Conservation (phyloP, 1,140 invertebrate genomes). For the Scaptomyza pallida region DNA sequence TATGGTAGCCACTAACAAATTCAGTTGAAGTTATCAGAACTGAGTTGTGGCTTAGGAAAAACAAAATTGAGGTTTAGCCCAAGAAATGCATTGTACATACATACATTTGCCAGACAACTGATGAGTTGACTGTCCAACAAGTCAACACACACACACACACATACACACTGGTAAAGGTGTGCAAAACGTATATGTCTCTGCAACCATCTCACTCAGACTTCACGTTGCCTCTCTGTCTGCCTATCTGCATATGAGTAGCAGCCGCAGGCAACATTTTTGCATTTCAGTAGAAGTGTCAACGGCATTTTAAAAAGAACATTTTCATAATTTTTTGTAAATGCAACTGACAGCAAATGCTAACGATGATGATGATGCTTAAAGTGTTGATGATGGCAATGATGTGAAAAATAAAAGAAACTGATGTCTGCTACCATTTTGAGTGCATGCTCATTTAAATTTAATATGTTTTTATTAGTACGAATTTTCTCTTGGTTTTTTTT, state of each 20-base stretch:
- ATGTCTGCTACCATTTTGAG: slow-evolving; percentile 11
- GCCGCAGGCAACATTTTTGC: slow-evolving; percentile 38
- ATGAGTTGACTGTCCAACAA: not conserved
- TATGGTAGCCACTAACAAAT: not conserved
- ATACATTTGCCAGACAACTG: slow-evolving; percentile 7
- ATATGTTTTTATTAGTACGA: slow-evolving; percentile 21
- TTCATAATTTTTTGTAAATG: slow-evolving; percentile 51
- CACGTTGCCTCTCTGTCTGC: slow-evolving; percentile 1
- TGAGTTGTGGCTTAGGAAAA: not conserved
- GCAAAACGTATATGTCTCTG: slow-evolving; percentile 36
- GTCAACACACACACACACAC: not conserved
- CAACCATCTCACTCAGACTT: not conserved
- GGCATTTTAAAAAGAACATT: slow-evolving; percentile 47
- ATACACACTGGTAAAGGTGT: slow-evolving; percentile 13
- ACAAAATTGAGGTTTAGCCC: not conserved
- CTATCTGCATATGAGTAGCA: slow-evolving; percentile 36
- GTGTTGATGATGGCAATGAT: slow-evolving; percentile 6
- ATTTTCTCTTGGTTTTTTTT: slow-evolving; percentile 4
- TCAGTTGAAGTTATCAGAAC: not conserved
- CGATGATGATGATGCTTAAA: not conserved
- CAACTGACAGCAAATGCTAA: slow-evolving; percentile 48
- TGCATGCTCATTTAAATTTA: slow-evolving; percentile 32
- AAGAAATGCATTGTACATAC: not conserved
- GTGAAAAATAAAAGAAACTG: not conserved
- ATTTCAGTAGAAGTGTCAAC: slow-evolving; percentile 54